Conservation (phyloP, 2,113 vertebrate genomes). For the Tursiops truncatus region DNA sequence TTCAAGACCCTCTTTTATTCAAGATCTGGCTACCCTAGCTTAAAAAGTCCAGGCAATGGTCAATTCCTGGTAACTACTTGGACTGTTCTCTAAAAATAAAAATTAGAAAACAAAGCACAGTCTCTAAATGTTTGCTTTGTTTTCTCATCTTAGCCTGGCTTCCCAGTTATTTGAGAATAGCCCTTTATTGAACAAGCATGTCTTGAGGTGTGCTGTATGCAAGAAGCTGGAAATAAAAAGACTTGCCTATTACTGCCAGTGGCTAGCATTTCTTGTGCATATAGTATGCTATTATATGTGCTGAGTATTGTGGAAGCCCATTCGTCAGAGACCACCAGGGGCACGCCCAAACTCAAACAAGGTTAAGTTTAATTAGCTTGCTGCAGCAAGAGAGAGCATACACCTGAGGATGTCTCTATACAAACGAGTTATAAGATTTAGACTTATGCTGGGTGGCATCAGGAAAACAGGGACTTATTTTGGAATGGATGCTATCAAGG, state of each 20-base stretch:
- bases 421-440: neutral
- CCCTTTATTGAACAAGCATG: neutral
- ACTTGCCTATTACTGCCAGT: neutral
- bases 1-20: neutral
- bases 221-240: neutral
- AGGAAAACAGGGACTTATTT: conserved; percentile 9
- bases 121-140: conserved; percentile 3
- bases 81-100: neutral
- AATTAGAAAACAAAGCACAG: neutral
- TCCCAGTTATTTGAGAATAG: neutral
- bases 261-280: neutral
- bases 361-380: neutral
- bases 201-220: neutral
- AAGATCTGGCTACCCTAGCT: neutral
- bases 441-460: neutral
- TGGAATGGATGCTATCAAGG: neutral
- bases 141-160: neutral
- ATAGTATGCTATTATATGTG: neutral
- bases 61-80: neutral
- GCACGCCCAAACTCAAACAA: neutral
- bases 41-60: neutral
- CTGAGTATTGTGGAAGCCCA: neutral
- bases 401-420: neutral
- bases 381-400: neutral
- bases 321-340: neutral